Conservation (phyloP, 2,888 invertebrate genomes). For the Stegana nigrithorax region DNA sequence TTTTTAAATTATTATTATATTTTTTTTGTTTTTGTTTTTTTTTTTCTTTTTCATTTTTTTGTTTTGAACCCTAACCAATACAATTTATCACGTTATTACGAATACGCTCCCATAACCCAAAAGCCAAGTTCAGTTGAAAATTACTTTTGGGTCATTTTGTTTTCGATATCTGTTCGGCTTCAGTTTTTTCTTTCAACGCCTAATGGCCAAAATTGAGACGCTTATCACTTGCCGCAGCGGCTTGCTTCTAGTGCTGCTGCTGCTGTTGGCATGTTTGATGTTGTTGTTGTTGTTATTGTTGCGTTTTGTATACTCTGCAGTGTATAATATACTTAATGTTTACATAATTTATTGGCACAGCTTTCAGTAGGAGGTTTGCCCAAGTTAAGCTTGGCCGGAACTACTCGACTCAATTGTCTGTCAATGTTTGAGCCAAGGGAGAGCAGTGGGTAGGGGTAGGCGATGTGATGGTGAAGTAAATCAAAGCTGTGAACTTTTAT, state of each 20-base stretch:
- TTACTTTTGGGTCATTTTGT: not conserved
- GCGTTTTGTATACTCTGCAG: not conserved
- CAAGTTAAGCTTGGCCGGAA: slow-evolving; percentile 4
- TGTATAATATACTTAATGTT: slow-evolving; percentile 2
- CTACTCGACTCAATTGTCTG: not conserved
- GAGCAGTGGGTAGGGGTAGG: no score
- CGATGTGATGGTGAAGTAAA: slow-evolving; percentile 7
- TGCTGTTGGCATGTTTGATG: no score
- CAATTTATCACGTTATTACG: not conserved
- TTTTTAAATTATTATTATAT: no score
- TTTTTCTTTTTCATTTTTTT: slow-evolving; percentile 2
- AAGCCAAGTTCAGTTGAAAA: slow-evolving; percentile 1
- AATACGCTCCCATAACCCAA: not conserved
- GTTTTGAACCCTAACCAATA: not conserved
- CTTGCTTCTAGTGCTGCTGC: no score
- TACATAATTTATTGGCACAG: not conserved
- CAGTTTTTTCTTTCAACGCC: not conserved
- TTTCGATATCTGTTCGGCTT: no score
- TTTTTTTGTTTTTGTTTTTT: not conserved
- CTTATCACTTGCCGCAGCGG: no score
- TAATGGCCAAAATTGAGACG: slow-evolving; percentile 1
- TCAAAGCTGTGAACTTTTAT: slow-evolving; percentile 1
- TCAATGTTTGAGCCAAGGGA: no score
- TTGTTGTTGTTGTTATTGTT: not conserved
- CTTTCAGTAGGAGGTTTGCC: not conserved